Evolutionary conservation across 2,113 vertebrate species (phyloP).

Genomic region (Melanerpes formicivorus): DNA sequence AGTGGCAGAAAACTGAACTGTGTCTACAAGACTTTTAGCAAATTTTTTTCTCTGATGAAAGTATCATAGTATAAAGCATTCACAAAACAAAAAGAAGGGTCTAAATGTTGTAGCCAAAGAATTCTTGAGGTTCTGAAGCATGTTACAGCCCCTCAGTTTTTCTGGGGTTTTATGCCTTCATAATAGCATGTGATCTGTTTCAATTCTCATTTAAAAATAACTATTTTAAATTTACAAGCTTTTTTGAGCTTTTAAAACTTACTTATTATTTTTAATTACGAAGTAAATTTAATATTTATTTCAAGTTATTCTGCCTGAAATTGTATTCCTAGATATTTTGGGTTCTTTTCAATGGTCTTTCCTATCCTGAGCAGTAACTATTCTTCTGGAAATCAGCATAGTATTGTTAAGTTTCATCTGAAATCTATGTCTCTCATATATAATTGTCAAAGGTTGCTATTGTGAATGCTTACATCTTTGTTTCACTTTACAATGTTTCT

Average conservation of each 20-base stretch:
- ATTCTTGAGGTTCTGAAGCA: not conserved
- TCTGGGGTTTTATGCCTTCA: not conserved
- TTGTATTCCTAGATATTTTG: not conserved
- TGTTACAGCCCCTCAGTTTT: not conserved
- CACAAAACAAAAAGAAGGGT: not conserved
- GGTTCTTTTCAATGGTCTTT: accelerated
- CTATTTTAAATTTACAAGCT: not conserved
- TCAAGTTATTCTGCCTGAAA: not conserved
- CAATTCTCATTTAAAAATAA: not conserved
- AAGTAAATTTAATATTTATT: not conserved
- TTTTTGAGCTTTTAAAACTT: not conserved
- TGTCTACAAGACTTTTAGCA: not conserved
- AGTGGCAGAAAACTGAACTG: not conserved
- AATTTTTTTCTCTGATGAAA: not conserved
- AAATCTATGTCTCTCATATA: not conserved
- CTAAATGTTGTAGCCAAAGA: not conserved
- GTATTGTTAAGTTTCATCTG: not conserved
- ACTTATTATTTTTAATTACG: not conserved
- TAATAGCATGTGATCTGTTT: not conserved
- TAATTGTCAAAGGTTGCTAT: not conserved
- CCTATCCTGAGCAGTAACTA: not conserved
- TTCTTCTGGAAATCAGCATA: not conserved
- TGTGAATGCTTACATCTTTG: not conserved
- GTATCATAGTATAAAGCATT: not conserved
- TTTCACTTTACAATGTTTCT: not conserved